Percentiles rank a stretch among this genome's conserved stretches.
Evolutionary conservation across 2,888 invertebrate species (phyloP).

Genomic region (Agriopis aurantiaria): DNA sequence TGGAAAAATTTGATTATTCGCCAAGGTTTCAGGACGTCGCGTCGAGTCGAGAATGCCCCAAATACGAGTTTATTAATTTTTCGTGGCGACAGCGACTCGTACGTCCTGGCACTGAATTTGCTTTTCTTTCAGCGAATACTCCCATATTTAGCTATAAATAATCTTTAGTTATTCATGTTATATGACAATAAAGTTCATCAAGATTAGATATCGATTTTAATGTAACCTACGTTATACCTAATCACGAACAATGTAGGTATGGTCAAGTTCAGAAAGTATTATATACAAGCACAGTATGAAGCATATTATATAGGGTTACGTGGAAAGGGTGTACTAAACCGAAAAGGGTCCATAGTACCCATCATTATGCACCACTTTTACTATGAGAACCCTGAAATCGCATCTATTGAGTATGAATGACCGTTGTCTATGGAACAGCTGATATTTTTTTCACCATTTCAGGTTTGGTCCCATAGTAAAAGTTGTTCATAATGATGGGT

Average conservation of each 20-base stretch:
- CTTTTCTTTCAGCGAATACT: conserved; percentile 70
- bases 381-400: too few relatives aligned
- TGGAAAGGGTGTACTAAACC: too few relatives aligned
- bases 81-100: conserved; percentile 80
- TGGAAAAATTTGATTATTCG: conserved; percentile 57
- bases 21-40: conserved; percentile 60
- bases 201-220: neutral
- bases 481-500: too few relatives aligned
- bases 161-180: conserved; percentile 15
- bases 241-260: neutral
- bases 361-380: too few relatives aligned
- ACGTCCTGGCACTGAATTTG: conserved; percentile 79
- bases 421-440: too few relatives aligned
- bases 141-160: conserved; percentile 23
- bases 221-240: neutral
- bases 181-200: neutral
- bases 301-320: too few relatives aligned
- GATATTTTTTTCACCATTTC: too few relatives aligned
- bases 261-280: too few relatives aligned
- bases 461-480: too few relatives aligned
- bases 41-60: conserved; percentile 61
- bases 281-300: too few relatives aligned
- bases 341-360: too few relatives aligned
- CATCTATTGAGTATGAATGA: too few relatives aligned
- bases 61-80: conserved; percentile 83